Conservation (phyloP, 2,113 vertebrate species). For the Pterocles gutturalis region DNA sequence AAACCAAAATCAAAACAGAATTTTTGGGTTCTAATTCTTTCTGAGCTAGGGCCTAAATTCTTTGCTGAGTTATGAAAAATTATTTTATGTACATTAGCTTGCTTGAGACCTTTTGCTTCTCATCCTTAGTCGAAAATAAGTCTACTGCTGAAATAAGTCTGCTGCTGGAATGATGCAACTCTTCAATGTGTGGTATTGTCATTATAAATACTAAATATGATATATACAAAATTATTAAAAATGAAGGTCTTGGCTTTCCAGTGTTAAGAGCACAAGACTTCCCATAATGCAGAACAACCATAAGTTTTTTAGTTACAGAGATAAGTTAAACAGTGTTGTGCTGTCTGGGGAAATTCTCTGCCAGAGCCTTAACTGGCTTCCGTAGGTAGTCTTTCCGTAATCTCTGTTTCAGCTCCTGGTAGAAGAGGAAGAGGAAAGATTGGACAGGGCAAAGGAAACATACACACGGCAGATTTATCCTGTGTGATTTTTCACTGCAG, state of each 20-base stretch:
- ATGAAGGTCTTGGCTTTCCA: background rate
- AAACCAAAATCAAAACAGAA: background rate
- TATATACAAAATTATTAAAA: background rate
- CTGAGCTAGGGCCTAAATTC: background rate
- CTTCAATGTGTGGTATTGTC: background rate
- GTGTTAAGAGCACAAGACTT: background rate
- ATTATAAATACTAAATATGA: background rate
- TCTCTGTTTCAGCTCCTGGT: background rate
- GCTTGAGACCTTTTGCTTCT: background rate
- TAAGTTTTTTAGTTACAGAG: background rate
- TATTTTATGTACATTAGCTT: background rate
- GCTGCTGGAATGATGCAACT: background rate
- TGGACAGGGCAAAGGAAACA: background rate
- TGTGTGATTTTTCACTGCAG: background rate
- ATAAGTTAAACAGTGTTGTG: background rate
- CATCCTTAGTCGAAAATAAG: background rate
- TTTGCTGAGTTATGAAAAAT: background rate
- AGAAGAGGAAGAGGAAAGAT: background rate
- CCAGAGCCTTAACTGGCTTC: background rate
- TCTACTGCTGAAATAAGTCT: background rate
- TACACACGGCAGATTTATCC: background rate
- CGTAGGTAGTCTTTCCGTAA: background rate
- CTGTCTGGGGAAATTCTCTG: background rate
- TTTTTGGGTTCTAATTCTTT: background rate
- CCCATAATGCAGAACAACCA: background rate